These are phyloP conservation scores for Probaryconus sp. DNA, from an alignment of 1,140 invertebrate species.

Conservation along the genomic window DNA sequence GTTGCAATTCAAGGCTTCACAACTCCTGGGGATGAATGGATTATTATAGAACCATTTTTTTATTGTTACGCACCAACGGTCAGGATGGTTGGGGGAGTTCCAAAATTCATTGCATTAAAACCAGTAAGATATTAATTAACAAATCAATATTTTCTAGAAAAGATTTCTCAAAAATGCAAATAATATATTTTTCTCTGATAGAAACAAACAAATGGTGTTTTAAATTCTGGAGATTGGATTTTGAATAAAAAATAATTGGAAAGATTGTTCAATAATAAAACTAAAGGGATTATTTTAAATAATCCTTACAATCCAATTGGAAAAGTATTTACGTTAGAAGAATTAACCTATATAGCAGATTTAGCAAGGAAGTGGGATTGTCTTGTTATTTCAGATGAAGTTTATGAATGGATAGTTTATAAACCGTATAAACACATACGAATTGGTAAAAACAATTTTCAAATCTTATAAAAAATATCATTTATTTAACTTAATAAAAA, in stretches of 20 bases:
- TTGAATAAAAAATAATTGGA: conserved; percentile 91
- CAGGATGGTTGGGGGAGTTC: conserved; percentile 89
- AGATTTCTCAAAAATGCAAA: no score
- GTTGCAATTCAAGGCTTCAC: conserved; percentile 91
- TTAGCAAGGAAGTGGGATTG: conserved; percentile 96
- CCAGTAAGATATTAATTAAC: conserved; percentile 79
- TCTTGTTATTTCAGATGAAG: conserved; percentile 96
- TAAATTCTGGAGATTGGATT: conserved; percentile 91
- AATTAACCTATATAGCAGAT: conserved; percentile 88
- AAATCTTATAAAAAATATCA: conserved; percentile 5
- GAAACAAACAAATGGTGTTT: conserved; percentile 73
- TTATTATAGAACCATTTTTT: conserved; percentile 99
- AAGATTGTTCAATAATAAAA: conserved; percentile 91
- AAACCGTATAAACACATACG: conserved; percentile 91
- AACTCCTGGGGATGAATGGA: conserved; percentile 92
- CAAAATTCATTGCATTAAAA: conserved; percentile 92
- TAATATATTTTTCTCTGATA: conserved; percentile 58
- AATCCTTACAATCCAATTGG: conserved; percentile 97
- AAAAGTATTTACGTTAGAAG: conserved; percentile 88
- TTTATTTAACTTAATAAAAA: neutral
- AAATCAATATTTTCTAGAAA: no score
- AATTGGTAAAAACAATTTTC: conserved; percentile 83
- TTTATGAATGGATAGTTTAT: conserved; percentile 98
- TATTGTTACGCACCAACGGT: conserved; percentile 99
- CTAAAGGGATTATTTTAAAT: conserved; percentile 97